phyloP scores from a whole-genome alignment of 2,113 vertebrate species.

The Pachyramphus minor region DNA sequence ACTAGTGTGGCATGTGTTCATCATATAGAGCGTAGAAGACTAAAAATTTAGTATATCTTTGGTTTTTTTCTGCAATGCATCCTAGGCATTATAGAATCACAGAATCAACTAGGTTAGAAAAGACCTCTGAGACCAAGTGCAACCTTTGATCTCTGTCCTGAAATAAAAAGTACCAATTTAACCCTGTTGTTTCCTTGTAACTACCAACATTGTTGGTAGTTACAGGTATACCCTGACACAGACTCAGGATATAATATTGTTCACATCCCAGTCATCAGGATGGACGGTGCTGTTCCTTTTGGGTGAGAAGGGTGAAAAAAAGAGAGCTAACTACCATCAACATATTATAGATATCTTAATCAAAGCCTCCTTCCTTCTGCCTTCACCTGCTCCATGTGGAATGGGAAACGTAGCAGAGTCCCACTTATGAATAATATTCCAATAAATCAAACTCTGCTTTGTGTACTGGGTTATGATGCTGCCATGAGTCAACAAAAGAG shows the following conservation, averaged over 20 bases:
- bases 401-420: background rate
- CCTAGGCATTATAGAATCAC: background rate
- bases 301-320: background rate
- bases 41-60: background rate
- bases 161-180: background rate
- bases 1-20: background rate
- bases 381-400: background rate
- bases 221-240: background rate
- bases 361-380: background rate
- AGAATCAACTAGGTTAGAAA: no score
- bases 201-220: no score
- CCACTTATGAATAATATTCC: fast-evolving
- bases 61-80: background rate
- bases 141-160: background rate
- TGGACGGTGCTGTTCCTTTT: background rate
- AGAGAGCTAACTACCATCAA: background rate
- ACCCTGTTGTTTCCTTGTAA: background rate
- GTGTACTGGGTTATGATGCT: background rate
- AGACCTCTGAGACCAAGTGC: no score
- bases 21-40: background rate
- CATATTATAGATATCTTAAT: background rate
- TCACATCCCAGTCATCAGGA: background rate
- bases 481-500: background rate
- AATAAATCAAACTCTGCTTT: background rate
- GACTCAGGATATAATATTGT: background rate